A percentile compares a stretch with the other conserved stretches of the same genome.
Evolutionary conservation across 2,797 vertebrate genomes (phyloP).

Genomic region (Sarcoramphus papa): DNA sequence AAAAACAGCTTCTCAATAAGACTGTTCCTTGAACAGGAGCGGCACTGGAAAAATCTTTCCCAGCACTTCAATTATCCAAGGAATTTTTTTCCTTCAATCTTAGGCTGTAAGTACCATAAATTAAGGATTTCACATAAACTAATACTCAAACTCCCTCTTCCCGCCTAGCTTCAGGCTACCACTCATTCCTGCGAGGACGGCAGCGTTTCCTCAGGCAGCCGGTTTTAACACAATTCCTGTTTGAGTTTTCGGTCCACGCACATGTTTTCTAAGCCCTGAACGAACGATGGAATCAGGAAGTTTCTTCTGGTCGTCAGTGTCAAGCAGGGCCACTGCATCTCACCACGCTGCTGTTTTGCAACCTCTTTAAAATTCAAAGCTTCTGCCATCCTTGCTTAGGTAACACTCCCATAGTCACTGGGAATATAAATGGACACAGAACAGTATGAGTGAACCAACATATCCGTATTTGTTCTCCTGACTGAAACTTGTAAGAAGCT

Average conservation of each 20-base stretch:
- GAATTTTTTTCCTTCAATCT: neutral
- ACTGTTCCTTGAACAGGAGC: neutral
- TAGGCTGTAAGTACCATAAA: neutral
- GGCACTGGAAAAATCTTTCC: neutral
- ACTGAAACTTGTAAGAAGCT: neutral
- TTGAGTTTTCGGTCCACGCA: neutral
- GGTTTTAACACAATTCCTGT: neutral
- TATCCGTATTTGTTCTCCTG: neutral
- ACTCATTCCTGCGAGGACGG: neutral
- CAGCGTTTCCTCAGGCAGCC: neutral
- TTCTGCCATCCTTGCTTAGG: neutral
- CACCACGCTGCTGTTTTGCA: neutral
- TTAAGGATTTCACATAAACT: neutral
- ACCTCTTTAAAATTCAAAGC: neutral
- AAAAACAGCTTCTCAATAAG: neutral
- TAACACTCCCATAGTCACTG: neutral
- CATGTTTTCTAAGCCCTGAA: neutral
- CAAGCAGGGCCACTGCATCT: neutral
- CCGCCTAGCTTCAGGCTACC: neutral
- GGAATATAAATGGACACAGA: neutral
- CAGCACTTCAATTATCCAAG: neutral
- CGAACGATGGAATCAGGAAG: neutral
- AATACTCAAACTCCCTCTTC: neutral
- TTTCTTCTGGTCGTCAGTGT: neutral
- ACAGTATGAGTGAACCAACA: neutral